These are phyloP conservation scores for Amphiprion clarkii DNA, from an alignment of 2,797 vertebrate species.

Conservation along the genomic window DNA sequence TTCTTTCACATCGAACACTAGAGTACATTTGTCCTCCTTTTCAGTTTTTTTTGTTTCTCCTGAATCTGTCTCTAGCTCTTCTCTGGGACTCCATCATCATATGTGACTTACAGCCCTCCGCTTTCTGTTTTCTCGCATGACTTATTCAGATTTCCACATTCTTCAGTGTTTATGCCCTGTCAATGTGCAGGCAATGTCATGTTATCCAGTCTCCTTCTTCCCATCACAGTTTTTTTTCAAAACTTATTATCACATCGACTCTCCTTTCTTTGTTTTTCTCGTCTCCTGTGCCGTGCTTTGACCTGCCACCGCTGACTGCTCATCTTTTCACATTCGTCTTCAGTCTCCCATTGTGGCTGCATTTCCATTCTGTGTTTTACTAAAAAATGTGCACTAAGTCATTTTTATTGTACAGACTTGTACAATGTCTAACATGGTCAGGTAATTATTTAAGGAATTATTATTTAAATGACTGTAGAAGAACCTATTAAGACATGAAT, in stretches of 20 bases:
- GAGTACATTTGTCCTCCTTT: constrained; percentile 32
- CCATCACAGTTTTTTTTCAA: constrained; percentile 5
- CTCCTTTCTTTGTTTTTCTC: constrained; percentile 12
- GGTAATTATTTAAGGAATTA: constrained; percentile 13
- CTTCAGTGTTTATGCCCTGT: constrained; percentile 29
- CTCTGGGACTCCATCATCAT: constrained; percentile 41
- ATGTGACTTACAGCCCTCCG: constrained; percentile 40
- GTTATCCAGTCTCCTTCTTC: constrained; percentile 30
- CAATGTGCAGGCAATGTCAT: constrained; percentile 25
- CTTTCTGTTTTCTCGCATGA: constrained; percentile 43
- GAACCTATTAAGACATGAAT: constrained; percentile 15
- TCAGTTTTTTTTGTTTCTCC: constrained; percentile 25
- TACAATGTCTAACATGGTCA: constrained; percentile 27
- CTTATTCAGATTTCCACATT: constrained; percentile 40
- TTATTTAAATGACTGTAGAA: constrained; percentile 13
- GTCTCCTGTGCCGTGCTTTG: constrained; percentile 25
- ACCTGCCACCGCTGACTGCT: constrained; percentile 34
- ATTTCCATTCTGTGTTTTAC: constrained; percentile 26
- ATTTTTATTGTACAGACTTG: constrained; percentile 21
- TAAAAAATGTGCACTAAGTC: constrained; percentile 18
- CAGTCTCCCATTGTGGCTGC: constrained; percentile 9
- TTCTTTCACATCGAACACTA: constrained; percentile 45
- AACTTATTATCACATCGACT: constrained; percentile 26
- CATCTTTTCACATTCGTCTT: constrained; percentile 17
- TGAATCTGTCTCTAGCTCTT: constrained; percentile 31